Evolutionary conservation across 2,888 invertebrate species (phyloP).

Genomic region (Pachydiplax longipennis): DNA sequence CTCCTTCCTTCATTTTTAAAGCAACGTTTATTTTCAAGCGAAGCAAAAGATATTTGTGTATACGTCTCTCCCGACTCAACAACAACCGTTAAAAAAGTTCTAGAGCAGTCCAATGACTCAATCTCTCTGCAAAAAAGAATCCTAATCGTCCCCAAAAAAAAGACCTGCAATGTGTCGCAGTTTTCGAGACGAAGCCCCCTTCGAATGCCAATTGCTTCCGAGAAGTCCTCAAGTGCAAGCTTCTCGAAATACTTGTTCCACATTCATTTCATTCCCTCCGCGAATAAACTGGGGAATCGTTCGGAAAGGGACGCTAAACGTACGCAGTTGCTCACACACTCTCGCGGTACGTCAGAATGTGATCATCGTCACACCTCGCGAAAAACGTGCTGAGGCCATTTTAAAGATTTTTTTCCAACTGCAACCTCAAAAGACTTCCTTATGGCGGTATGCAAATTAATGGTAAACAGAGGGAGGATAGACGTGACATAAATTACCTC

Average conservation of each 20-base stretch:
- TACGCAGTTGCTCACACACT: not conserved
- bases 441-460: not conserved
- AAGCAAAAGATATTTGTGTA: too few relatives aligned
- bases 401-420: not conserved
- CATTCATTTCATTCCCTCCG: not conserved
- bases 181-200: not conserved
- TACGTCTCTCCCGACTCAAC: too few relatives aligned
- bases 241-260: not conserved
- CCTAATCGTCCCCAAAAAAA: not conserved
- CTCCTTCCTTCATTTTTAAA: too few relatives aligned
- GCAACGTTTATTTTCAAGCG: too few relatives aligned
- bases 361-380: not conserved
- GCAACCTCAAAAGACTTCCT: not conserved
- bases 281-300: not conserved
- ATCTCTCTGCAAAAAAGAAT: too few relatives aligned
- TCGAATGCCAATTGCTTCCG: not conserved
- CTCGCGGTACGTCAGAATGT: not conserved
- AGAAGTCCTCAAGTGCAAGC: not conserved
- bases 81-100: too few relatives aligned
- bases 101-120: too few relatives aligned
- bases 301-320: not conserved
- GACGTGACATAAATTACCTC: not conserved
- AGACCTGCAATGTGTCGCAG: not conserved
- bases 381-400: not conserved
- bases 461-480: not conserved